Evolutionary conservation across 2,888 invertebrate genomes (phyloP), one percentile per base, ranked within the genome.

Genomic region (Lasioglossum lativentre): DNA sequence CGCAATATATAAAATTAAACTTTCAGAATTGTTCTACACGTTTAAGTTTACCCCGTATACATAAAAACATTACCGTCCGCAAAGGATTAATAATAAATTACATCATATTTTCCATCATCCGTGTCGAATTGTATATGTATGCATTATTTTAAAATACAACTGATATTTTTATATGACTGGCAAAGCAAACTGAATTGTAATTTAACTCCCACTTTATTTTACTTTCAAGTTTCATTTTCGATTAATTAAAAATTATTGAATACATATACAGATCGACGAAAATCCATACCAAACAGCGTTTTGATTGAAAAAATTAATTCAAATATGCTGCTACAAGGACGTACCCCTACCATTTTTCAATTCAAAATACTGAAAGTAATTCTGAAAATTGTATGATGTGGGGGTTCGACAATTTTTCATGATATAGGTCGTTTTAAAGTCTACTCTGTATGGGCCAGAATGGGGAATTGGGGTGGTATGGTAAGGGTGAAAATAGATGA

Each of bases 401-500:
- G 30, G 34, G 23, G 27, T 34, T n/a, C 4, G 68, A 47, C 47
- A 38, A 34, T 75, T 66, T 74, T 12, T 70, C 56, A 52, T 52
- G 70, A 63, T 68, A 52, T 47, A 14, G 52, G 30, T 42, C 52
- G 78, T 47, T 86, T 85, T 86, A 86, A 85, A 85, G 59, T 85
- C 85, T 27, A 70, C 78, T 68, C 45, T 52, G 73, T 30, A 27
- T 38, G 38, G 34, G 42, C 38, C 47, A 42, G 70, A 78, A 63
- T 63, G 75, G 68, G 75, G 78, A 82, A 80, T 78, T 70, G 75
- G 34, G 68, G n/a, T 42, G 27, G 80, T 59, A 75, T 30, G 27
- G 82, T 10, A 30, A 70, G 74, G 76, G 75, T 70, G 16, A 23
- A 74, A 73, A 80, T 83, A 86, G 78, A 87, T 87, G 87, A 86